Percentiles rank a stretch among this genome's conserved stretches.
phyloP scores from a whole-genome alignment of 2,888 invertebrate genomes.

The Drepanosiphum platanoidis region DNA sequence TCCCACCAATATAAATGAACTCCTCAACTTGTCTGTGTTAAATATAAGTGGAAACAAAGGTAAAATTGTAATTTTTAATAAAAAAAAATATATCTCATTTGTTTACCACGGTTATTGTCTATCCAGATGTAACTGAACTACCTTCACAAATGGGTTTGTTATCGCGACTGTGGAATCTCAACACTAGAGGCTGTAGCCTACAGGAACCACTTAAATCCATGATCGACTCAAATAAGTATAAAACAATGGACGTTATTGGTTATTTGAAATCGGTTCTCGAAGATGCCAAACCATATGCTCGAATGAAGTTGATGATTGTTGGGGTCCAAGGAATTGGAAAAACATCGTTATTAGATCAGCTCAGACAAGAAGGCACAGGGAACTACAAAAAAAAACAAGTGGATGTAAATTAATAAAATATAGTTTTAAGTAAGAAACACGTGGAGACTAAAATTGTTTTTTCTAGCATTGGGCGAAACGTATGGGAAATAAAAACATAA shows the following conservation, averaged over 20 bases:
- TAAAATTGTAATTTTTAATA: constrained; percentile 65
- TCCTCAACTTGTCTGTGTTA: constrained; percentile 89
- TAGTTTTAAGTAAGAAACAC: constrained; percentile 9
- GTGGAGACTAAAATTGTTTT: constrained; percentile 23
- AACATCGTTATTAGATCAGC: constrained; percentile 88
- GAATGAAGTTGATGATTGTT: constrained; percentile 96
- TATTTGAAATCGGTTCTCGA: constrained; percentile 90
- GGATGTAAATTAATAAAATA: constrained; percentile 68
- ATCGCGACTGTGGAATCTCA: constrained; percentile 95
- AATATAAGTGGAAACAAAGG: constrained; percentile 88
- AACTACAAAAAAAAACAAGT: constrained; percentile 77
- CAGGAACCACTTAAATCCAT: constrained; percentile 89
- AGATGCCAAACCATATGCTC: constrained; percentile 90
- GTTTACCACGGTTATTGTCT: neutral
- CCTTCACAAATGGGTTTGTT: constrained; percentile 96
- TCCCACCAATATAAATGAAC: constrained; percentile 84
- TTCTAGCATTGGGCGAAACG: constrained; percentile 92
- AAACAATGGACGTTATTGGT: constrained; percentile 93
- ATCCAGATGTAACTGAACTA: constrained; percentile 80
- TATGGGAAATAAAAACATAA: constrained; percentile 89
- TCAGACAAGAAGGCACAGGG: constrained; percentile 86
- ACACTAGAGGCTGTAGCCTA: constrained; percentile 87
- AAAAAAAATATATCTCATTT: neutral
- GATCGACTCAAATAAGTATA: constrained; percentile 91
- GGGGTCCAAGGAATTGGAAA: constrained; percentile 90